Evolutionary conservation across 1,140 invertebrate genomes (phyloP).

Genomic region (Sesamia nonagrioides): DNA sequence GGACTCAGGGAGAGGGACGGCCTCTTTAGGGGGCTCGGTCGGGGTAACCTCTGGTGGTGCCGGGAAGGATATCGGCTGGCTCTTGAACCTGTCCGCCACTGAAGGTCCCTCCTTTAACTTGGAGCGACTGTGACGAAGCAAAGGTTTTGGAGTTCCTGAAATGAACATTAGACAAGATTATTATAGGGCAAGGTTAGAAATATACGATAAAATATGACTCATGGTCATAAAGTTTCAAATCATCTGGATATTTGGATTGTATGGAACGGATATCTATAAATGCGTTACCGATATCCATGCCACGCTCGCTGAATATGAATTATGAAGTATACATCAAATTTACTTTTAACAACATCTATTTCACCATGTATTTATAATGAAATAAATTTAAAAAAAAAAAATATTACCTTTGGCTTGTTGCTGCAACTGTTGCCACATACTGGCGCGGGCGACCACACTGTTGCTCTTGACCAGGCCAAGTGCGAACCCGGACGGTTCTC

Average conservation of each 20-base stretch:
- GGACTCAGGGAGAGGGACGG: constrained; percentile 77
- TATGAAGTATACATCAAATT: neutral
- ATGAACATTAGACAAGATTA: constrained; percentile 46
- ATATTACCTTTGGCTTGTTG: constrained; percentile 86
- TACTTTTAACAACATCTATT: constrained; percentile 19
- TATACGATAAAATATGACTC: constrained; percentile 1
- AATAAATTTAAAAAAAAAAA: constrained; percentile 33
- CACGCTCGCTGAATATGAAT: neutral
- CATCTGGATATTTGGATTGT: constrained; percentile 6
- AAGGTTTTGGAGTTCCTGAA: constrained; percentile 83
- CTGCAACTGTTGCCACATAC: constrained; percentile 89
- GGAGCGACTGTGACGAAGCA: constrained; percentile 83
- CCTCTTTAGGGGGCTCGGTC: constrained; percentile 55
- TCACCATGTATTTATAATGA: neutral
- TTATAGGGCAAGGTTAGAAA: constrained; percentile 17
- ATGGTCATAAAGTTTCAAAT: neutral
- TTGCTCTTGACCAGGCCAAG: constrained; percentile 88
- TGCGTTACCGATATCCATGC: constrained; percentile 18
- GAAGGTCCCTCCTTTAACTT: constrained; percentile 81
- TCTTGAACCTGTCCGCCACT: constrained; percentile 82
- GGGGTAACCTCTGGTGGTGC: constrained; percentile 59
- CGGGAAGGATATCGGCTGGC: constrained; percentile 73
- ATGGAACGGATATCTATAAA: constrained; percentile 12
- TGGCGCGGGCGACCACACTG: constrained; percentile 89
- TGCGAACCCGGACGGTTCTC: constrained; percentile 69